Evolutionary conservation across 2,797 vertebrate genomes (phyloP), one percentile per base, ranked within the genome.

Genomic region (Sorex maritimensis): DNA sequence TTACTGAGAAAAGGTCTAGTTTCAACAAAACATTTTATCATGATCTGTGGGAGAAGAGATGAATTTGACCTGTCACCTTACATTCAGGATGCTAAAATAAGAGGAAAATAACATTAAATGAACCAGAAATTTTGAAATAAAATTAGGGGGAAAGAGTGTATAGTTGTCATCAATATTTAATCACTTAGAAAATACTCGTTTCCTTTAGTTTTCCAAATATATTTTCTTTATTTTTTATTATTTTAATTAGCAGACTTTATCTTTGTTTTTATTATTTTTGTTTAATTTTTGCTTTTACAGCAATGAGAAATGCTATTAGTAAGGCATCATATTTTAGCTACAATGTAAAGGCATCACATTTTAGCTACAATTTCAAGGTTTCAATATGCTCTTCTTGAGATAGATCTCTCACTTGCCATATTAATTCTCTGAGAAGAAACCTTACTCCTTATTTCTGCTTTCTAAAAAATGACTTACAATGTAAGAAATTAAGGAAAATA

Each of bases 201-300:
- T 49, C 28, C 19, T 95, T 80, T 79, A 12, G 6, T 75, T 86
- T 86, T 92, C 12, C 3, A 4, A 86, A 2, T 46, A 89, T 61
- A 86, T 82, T 12, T 44, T n/a, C 15, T 81, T 24, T 63, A 81
- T 21, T 7, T 13, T 55, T 73, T 55, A n/a, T 17, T 58, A 21
- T 67, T 68, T 23, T 88, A 34, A 1, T 49, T 41, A 21, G 21
- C 19, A 11, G 7, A 61, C 12, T 6, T 73, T 13, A 28, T 24
- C 67, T 75, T 26, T 17, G 5, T 49, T 81, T 84, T 73, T 0
- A 44, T 44, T 44, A 44, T 44, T 44, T 44, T 44, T 44, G 41
- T 44, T 7, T 44, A 44, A 44, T 44, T 77, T 69, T 15, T 58
- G 6, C 26, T 71, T 46, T 58, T 55, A 80, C 14, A 73, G 10